Conservation (phyloP, 2,113 vertebrate species). For the Coptodon rendalli region DNA sequence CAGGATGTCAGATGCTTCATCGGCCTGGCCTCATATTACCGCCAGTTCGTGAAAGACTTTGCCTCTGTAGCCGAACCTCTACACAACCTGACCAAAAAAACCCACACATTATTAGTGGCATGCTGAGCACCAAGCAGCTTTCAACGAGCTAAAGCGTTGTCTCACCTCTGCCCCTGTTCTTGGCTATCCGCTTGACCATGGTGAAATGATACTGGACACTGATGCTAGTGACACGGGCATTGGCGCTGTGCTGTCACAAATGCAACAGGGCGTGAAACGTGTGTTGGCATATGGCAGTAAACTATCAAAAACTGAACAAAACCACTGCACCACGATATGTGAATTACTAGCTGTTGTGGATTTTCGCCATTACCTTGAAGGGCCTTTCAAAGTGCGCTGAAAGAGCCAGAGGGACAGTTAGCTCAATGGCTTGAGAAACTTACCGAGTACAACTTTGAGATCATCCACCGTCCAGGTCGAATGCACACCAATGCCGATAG, state of each 20-base stretch:
- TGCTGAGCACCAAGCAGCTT: not conserved
- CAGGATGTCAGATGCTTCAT: not conserved
- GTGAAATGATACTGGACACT: not conserved
- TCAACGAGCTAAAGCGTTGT: not conserved
- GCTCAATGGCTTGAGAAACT: not conserved
- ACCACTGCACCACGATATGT: not conserved
- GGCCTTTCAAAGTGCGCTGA: not conserved
- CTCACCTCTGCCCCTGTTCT: not conserved
- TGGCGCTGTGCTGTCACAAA: not conserved
- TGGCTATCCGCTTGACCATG: not conserved
- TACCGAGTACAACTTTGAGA: not conserved
- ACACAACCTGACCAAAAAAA: not conserved
- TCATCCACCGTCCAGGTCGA: not conserved
- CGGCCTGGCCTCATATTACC: constrained; percentile 1
- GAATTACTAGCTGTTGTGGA: not conserved
- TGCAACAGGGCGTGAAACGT: not conserved
- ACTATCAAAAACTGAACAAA: not conserved
- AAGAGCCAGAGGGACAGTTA: constrained; percentile 3
- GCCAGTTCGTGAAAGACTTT: constrained; percentile 4
- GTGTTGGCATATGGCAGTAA: not conserved
- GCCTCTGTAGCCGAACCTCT: not conserved
- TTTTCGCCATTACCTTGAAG: not conserved
- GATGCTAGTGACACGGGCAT: not conserved
- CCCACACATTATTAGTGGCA: not conserved
- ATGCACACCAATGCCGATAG: no score